Base-by-base conservation (phyloP, 2,888 invertebrate genomes). In the Morpho achilles region DNA sequence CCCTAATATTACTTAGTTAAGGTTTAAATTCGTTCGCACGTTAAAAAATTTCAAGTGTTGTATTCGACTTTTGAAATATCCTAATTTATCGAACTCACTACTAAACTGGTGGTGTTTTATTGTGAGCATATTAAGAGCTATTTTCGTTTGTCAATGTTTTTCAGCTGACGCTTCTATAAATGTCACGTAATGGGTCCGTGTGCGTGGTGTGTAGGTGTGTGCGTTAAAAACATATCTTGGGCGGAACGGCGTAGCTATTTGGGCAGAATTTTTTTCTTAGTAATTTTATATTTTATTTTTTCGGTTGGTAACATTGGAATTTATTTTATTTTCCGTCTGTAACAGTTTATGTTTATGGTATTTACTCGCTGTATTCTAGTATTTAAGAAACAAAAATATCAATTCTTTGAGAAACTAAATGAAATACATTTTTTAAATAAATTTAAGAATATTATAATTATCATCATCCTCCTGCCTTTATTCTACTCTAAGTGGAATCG, bases 151-250 rank as follows among this genome's bases (percentile, higher is more conserved):
- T 2, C 9, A 39, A 47, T 56, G 62, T 69, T 76, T 82, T 87
- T 86, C 87, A 87, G 88, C 88, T 89, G 88, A 89, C 88, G 79
- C 78, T 79, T 81, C 81, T 81, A 80, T 82, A 81, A 84, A 83
- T 85, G 84, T 82, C 81, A 82, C 79, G 78, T 77, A 70, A 58
- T 66, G 69, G 57, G 57, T 62, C 63, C 70, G 73, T 73, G 71
- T 67, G 69, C 49, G 68, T 70, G 56, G 53, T 2, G 59, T 60
- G 58, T 68, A 61, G 40, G 49, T 70, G 84, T 84, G 84, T 79
- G 83, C 53, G 82, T 82, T 76, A 68, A 82, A 84, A 87, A 86
- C 82, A 87, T 77, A 80, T 82, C 84, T 83, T 80, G 77, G 80
- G 80, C 78, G 79, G 79, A 73, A 67, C 74, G 72, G 61, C 65